phyloP scores from a whole-genome alignment of 2,113 vertebrate genomes.

The Menura novaehollandiae region DNA sequence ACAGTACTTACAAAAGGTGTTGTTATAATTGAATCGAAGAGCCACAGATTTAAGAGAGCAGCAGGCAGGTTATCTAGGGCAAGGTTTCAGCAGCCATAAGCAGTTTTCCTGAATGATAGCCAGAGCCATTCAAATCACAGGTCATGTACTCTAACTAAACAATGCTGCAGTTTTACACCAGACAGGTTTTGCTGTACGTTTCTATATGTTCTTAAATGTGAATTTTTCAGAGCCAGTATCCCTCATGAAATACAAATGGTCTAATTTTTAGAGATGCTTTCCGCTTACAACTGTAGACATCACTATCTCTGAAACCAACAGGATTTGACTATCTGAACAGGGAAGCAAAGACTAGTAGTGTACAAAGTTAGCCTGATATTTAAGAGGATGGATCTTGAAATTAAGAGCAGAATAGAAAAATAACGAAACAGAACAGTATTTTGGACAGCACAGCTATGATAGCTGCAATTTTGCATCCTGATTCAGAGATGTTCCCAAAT shows the following conservation, averaged over 20 bases:
- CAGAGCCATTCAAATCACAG: background rate
- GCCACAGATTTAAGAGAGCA: background rate
- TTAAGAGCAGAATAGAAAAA: background rate
- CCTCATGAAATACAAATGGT: background rate
- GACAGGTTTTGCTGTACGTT: background rate
- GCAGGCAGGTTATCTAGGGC: fast-evolving
- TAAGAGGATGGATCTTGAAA: background rate
- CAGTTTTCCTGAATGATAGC: background rate
- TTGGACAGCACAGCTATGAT: background rate
- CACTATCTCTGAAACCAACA: background rate
- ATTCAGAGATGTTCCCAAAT: background rate
- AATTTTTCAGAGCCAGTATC: background rate
- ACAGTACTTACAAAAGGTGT: background rate
- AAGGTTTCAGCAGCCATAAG: background rate
- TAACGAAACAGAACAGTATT: background rate
- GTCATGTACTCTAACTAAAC: background rate
- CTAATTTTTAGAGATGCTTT: background rate
- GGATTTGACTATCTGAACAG: background rate
- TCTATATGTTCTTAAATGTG: background rate
- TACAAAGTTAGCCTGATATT: background rate
- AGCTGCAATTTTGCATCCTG: background rate
- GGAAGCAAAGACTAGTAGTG: background rate
- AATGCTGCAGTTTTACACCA: background rate
- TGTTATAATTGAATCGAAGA: background rate
- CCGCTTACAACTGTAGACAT: background rate